Percentiles rank a stretch among this genome's conserved stretches.
Evolutionary conservation across 2,888 invertebrate genomes (phyloP).

Genomic region (Chironomus riparius): DNA sequence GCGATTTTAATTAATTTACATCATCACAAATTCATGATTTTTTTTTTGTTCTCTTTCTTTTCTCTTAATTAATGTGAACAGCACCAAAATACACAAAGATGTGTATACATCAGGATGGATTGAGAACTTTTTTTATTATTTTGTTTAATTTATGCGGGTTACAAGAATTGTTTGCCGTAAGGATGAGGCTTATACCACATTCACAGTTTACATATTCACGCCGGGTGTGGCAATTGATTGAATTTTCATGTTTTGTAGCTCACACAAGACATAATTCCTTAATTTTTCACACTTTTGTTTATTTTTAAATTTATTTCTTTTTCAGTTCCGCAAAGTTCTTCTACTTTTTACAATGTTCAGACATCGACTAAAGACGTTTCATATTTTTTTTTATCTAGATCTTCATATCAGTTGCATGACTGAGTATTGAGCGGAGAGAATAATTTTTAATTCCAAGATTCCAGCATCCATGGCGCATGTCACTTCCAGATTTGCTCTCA

Average conservation of each 20-base stretch:
- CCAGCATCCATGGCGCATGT: slow-evolving; percentile 1
- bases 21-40: background rate
- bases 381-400: background rate
- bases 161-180: background rate
- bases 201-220: background rate
- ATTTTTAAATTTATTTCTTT: too few relatives aligned
- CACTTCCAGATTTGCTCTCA: background rate
- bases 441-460: background rate
- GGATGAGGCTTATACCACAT: too few relatives aligned
- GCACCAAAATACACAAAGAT: background rate
- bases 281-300: too few relatives aligned
- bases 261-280: too few relatives aligned
- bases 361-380: background rate
- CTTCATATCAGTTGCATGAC: too few relatives aligned
- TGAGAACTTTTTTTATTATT: too few relatives aligned
- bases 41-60: background rate
- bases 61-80: background rate
- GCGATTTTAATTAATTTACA: background rate
- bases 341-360: background rate
- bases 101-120: background rate
- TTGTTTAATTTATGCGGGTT: slow-evolving; percentile 3
- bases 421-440: background rate
- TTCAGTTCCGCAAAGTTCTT: background rate
- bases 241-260: too few relatives aligned
- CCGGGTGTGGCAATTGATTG: background rate